These are phyloP conservation scores for Drosophila willistoni DNA, from an alignment of 1,140 invertebrate genomes.

Conservation along the genomic window DNA sequence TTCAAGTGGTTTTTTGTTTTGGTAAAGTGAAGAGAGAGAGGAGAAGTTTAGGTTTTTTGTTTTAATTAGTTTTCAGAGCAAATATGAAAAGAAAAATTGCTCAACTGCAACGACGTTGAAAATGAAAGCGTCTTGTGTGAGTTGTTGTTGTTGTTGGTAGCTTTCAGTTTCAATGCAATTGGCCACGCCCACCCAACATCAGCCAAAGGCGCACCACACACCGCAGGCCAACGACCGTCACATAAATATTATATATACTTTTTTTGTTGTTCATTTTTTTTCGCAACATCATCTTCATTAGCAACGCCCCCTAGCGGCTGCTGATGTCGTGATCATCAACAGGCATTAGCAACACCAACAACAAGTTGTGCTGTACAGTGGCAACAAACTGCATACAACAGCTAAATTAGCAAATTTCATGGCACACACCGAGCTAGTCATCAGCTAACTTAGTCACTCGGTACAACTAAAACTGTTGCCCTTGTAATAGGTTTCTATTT, in stretches of 20 bases:
- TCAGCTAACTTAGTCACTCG: too few relatives aligned
- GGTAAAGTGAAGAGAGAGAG: slow-evolving; percentile 13
- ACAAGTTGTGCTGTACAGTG: slow-evolving; percentile 19
- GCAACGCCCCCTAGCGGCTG: slow-evolving; percentile 29
- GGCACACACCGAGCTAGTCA: too few relatives aligned
- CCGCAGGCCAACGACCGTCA: slow-evolving; percentile 54
- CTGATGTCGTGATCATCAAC: slow-evolving; percentile 5
- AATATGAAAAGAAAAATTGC: slow-evolving; percentile 27
- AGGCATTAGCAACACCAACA: slow-evolving; percentile 11
- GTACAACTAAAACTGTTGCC: too few relatives aligned
- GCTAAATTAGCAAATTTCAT: not conserved
- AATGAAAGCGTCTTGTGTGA: slow-evolving; percentile 58
- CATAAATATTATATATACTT: slow-evolving; percentile 23
- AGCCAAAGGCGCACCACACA: slow-evolving; percentile 19
- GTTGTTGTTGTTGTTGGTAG: slow-evolving; percentile 23
- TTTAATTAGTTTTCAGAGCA: slow-evolving; percentile 32
- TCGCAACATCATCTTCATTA: slow-evolving; percentile 78
- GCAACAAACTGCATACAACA: not conserved
- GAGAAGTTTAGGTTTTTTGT: not conserved
- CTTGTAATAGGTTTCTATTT: too few relatives aligned
- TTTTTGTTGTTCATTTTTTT: slow-evolving; percentile 23
- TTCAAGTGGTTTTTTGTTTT: slow-evolving; percentile 9
- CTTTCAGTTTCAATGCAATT: slow-evolving; percentile 64
- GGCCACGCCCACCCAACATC: slow-evolving; percentile 48
- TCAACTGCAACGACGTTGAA: slow-evolving; percentile 42